Base-by-base conservation (phyloP, 2,888 invertebrate species). In the Diachrysia chrysitis region DNA sequence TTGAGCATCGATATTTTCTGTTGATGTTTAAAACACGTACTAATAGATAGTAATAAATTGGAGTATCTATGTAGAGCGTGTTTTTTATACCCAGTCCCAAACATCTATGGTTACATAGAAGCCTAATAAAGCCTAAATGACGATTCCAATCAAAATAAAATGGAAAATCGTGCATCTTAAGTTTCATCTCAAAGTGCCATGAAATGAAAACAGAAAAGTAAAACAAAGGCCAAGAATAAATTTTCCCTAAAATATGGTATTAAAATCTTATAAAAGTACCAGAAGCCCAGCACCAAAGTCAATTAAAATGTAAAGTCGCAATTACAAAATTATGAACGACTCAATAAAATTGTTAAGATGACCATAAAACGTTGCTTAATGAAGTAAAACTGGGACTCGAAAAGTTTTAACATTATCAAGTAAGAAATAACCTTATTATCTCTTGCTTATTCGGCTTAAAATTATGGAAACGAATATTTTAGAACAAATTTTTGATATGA, bases 301-400 rank as follows among this genome's bases (percentile, higher is more conserved):
- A 48, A 46, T 19, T 37, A 58, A 60, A 73, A 54, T 56, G 57
- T 75, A 35, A 60, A n/a, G 59, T 35, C 46, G 29, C 53, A 46
- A 76, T 71, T 58, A 53, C 60, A 67, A 55, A 76, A 67, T 71
- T 74, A 74, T 59, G 66, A 58, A 66, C 25, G 23, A 62, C 25
- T 48, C 59, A 48, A 51, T 78, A 72, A 77, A 75, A 76, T 64
- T 72, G 61, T 77, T 76, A 78, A 66, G 76, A 66, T 32, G 32
- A 55, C 59, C 58, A 79, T 63, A 78, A 79, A 76, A 55, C 70
- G 66, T 73, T 62, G 67, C 58, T 73, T 66, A 79, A 63, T 21
- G 32, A 66, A 60, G 48, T 65, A 51, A 77, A 69, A 61, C 51
- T 19, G 59, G 42, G 35, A 29, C 58, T 66, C 48, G 42, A 68